Percentiles rank a stretch among this genome's conserved stretches.
These are phyloP conservation scores for Solenodon paradoxus DNA, from an alignment of 2,113 vertebrate species.

Conservation along the genomic window DNA sequence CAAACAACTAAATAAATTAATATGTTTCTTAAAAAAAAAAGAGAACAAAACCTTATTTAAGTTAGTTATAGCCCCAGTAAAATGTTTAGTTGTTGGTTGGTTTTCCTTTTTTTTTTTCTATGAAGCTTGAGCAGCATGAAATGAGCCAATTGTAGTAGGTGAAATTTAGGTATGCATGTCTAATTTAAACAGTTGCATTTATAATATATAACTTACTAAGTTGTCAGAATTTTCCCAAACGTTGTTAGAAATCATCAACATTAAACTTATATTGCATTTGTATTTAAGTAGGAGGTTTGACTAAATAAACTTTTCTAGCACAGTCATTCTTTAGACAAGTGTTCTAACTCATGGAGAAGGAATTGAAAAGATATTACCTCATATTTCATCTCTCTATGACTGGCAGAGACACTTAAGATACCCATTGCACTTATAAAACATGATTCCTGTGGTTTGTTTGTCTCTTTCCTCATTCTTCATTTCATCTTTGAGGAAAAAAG, in stretches of 20 bases:
- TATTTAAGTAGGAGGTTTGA: not conserved
- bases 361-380: not conserved
- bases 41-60: too few relatives aligned
- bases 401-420: not conserved
- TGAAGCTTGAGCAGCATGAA: not conserved
- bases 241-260: not conserved
- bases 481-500: not conserved
- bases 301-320: not conserved
- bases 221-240: not conserved
- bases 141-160: not conserved
- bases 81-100: not conserved
- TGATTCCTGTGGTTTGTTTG: not conserved
- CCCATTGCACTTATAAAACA: not conserved
- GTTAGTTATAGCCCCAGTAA: not conserved
- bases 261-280: not conserved
- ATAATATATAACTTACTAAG: not conserved
- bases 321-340: not conserved
- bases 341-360: not conserved
- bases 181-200: not conserved
- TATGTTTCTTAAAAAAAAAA: too few relatives aligned
- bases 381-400: not conserved
- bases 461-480: not conserved
- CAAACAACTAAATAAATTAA: too few relatives aligned
- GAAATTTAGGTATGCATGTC: not conserved
- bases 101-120: not conserved